These are phyloP conservation scores for Unio pictorum DNA, from an alignment of 2,888 invertebrate genomes.

Conservation along the genomic window DNA sequence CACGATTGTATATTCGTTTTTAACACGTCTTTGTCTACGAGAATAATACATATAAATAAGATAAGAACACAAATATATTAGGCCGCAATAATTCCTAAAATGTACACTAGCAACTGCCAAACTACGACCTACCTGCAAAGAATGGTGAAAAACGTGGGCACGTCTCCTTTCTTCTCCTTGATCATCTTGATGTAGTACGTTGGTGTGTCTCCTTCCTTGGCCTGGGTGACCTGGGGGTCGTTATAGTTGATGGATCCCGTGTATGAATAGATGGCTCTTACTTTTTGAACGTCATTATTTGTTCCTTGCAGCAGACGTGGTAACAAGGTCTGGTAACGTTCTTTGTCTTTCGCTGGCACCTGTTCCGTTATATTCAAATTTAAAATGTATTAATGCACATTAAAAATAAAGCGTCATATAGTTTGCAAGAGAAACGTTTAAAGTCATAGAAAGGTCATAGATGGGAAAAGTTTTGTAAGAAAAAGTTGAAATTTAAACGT, in stretches of 20 bases:
- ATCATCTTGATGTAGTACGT: conserved; percentile 36
- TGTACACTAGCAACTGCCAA: too few relatives aligned
- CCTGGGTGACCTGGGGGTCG: neutral
- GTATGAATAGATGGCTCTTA: conserved; percentile 9
- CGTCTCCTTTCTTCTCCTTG: conserved; percentile 27
- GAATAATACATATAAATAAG: too few relatives aligned
- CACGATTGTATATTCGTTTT: too few relatives aligned
- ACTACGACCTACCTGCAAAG: conserved; percentile 28
- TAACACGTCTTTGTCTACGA: too few relatives aligned
- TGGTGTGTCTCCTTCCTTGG: conserved; percentile 21
- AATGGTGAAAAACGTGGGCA: conserved; percentile 31
- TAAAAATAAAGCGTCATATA: too few relatives aligned
- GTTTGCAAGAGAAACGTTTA: too few relatives aligned
- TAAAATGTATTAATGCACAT: neutral
- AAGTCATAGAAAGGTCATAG: too few relatives aligned
- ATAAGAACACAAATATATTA: too few relatives aligned
- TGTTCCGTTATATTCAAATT: conserved; percentile 4
- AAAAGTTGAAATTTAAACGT: too few relatives aligned
- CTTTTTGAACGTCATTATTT: conserved; percentile 7
- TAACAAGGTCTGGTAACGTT: conserved; percentile 7
- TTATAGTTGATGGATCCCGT: conserved; percentile 5
- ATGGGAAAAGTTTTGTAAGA: too few relatives aligned
- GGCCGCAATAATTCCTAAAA: too few relatives aligned
- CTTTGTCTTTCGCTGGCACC: conserved; percentile 2
- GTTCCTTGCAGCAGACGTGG: conserved; percentile 1